These are phyloP conservation scores for Rhabdophis nuchalis DNA, from an alignment of 2,797 vertebrate genomes.

Conservation along the genomic window DNA sequence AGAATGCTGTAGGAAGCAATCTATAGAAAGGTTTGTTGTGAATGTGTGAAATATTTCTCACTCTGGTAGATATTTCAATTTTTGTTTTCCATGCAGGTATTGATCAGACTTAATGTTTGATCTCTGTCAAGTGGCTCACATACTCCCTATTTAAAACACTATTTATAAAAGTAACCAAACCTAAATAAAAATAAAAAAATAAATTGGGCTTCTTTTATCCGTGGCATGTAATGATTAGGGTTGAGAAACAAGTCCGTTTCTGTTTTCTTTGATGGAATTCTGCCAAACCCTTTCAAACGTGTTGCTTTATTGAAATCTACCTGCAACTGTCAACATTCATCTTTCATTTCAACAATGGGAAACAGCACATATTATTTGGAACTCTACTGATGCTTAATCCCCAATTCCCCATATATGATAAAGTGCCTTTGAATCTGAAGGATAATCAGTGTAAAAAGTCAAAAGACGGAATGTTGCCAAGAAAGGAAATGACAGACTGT, in stretches of 20 bases:
- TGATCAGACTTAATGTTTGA: slow-evolving; percentile 1
- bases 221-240: background rate
- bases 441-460: background rate
- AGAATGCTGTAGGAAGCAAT: background rate
- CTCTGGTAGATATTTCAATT: background rate
- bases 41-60: background rate
- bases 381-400: background rate
- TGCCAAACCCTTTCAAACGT: slow-evolving; percentile 7
- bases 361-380: background rate
- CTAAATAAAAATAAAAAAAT: slow-evolving; percentile 16
- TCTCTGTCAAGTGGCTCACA: fast-evolving
- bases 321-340: background rate
- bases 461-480: background rate
- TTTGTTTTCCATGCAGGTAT: background rate
- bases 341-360: background rate
- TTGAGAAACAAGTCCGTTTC: slow-evolving; percentile 5
- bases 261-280: slow-evolving; percentile 46
- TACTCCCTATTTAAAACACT: background rate
- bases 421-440: background rate
- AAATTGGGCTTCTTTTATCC: background rate
- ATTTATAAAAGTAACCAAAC: slow-evolving; percentile 17
- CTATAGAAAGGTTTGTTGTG: background rate
- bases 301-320: slow-evolving; percentile 28
- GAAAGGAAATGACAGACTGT: background rate
- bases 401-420: background rate